A percentile compares a stretch with the other conserved stretches of the same genome.
Conservation (phyloP, 2,888 invertebrate species). For the Papilio elwesi region DNA sequence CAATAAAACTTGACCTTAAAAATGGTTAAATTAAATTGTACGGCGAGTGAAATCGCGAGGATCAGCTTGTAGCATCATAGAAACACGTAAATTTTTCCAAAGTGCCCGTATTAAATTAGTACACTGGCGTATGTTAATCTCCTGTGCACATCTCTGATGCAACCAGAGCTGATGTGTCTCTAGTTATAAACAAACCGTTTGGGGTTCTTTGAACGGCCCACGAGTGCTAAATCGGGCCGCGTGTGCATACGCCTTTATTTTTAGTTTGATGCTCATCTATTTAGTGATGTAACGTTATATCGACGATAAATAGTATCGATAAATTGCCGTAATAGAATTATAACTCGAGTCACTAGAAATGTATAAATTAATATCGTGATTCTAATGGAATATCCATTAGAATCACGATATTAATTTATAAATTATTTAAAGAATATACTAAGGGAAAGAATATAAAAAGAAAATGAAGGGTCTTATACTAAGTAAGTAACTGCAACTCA, state of each 20-base stretch:
- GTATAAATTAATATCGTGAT: not conserved
- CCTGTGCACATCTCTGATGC: slow-evolving; percentile 4
- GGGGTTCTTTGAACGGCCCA: slow-evolving; percentile 32
- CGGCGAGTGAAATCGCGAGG: no score
- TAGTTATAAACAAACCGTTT: slow-evolving; percentile 31
- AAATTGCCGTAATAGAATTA: not conserved
- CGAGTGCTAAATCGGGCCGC: slow-evolving; percentile 31
- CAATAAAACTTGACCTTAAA: no score
- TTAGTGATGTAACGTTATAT: slow-evolving; percentile 7
- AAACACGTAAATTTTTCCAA: not conserved
- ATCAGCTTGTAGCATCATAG: not conserved
- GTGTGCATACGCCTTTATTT: slow-evolving; percentile 30
- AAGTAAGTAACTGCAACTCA: no score
- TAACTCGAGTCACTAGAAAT: not conserved
- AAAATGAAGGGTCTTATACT: no score
- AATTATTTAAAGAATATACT: no score
- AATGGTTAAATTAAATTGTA: no score
- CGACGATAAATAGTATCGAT: not conserved
- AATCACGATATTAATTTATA: no score
- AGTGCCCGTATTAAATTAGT: not conserved
- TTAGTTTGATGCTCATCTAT: slow-evolving; percentile 15
- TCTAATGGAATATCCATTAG: no score
- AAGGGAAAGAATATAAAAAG: no score
- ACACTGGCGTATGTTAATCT: not conserved
- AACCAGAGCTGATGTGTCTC: not conserved